phyloP scores from a whole-genome alignment of 1,140 invertebrate genomes.

The Danaus melanippus region DNA sequence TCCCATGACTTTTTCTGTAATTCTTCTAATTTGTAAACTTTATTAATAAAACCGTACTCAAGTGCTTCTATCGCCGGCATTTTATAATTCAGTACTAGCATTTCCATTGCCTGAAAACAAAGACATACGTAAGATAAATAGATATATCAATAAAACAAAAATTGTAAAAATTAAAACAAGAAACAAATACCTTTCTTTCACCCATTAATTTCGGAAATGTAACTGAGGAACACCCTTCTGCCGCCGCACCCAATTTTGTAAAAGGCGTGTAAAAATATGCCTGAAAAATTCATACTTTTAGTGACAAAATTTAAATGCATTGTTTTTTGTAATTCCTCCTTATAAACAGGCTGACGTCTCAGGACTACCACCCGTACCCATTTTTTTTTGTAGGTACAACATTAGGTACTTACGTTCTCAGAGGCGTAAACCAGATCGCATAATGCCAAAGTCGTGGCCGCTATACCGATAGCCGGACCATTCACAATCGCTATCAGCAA shows the following conservation, averaged over 20 bases:
- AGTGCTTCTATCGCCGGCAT: constrained; percentile 83
- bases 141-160: constrained; percentile 8
- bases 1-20: constrained; percentile 75
- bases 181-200: constrained; percentile 74
- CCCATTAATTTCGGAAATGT: constrained; percentile 90
- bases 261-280: constrained; percentile 93
- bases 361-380: too few species aligned
- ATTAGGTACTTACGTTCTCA: constrained; percentile 59
- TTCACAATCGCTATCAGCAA: constrained; percentile 91
- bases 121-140: constrained; percentile 4
- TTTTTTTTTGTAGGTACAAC: too few species aligned
- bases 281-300: constrained; percentile 58
- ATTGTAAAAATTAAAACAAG: not conserved
- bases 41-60: constrained; percentile 80
- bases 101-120: constrained; percentile 80
- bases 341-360: too few species aligned
- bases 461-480: constrained; percentile 94
- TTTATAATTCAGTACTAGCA: constrained; percentile 86
- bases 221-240: constrained; percentile 89
- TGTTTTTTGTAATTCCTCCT: too few species aligned
- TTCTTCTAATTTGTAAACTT: constrained; percentile 74
- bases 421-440: constrained; percentile 93
- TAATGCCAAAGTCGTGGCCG: constrained; percentile 84
- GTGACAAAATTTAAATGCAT: too few species aligned
- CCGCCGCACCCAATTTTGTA: constrained; percentile 81